Evolutionary conservation across 2,797 vertebrate genomes (phyloP).

Genomic region (Distichodus sexfasciatus): DNA sequence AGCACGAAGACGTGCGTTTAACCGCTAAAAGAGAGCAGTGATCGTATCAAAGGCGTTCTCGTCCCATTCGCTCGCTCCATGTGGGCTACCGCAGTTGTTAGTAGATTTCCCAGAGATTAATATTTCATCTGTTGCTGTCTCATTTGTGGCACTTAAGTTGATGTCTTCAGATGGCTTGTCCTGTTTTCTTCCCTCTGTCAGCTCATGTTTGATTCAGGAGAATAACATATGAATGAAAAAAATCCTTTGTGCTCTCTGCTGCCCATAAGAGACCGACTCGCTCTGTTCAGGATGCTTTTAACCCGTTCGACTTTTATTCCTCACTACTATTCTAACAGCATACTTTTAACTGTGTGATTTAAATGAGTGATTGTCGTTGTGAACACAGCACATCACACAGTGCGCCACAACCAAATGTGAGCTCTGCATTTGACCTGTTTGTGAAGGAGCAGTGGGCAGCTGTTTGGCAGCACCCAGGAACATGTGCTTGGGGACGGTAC

Average conservation of each 20-base stretch:
- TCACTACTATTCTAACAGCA: no score
- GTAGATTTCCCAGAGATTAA: constrained; percentile 32
- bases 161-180: constrained; percentile 38
- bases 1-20: constrained; percentile 39
- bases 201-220: constrained; percentile 28
- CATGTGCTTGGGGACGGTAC: no score
- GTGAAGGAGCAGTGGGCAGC: no score
- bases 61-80: neutral
- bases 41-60: constrained; percentile 45
- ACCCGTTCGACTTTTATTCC: constrained; percentile 1
- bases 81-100: constrained; percentile 28
- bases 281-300: constrained; percentile 33
- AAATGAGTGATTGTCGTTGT: no score
- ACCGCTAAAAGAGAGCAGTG: constrained; percentile 35
- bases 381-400: no score
- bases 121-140: constrained; percentile 28
- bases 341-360: no score
- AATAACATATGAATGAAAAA: constrained; percentile 32
- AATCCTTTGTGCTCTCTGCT: constrained; percentile 6
- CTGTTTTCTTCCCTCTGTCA: constrained; percentile 27
- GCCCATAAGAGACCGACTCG: constrained; percentile 12
- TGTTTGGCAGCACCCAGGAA: no score
- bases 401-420: no score
- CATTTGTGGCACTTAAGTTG: constrained; percentile 40
- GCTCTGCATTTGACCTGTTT: no score